phyloP scores from a whole-genome alignment of 2,888 invertebrate species.

The Dicyrtomina minuta region DNA sequence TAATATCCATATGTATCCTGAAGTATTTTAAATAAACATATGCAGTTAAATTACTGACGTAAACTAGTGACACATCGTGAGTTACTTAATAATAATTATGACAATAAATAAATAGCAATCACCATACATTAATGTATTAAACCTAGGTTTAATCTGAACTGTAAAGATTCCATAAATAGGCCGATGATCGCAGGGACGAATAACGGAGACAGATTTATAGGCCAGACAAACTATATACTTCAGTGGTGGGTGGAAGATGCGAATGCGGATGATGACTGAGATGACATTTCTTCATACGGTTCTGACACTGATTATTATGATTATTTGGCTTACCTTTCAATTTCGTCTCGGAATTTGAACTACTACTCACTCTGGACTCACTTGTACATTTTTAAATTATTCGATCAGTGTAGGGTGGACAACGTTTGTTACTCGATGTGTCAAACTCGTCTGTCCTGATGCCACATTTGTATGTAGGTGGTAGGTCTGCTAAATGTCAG shows the following conservation, averaged over 20 bases:
- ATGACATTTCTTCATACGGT: too few species aligned
- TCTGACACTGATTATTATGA: too few species aligned
- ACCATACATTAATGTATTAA: conserved; percentile 78
- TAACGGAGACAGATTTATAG: conserved; percentile 83
- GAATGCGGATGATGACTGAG: too few species aligned
- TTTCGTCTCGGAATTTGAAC: conserved; percentile 30
- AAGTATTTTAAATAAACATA: too few species aligned
- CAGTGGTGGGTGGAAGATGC: conserved; percentile 54
- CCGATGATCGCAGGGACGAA: conserved; percentile 90
- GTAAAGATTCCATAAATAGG: conserved; percentile 92
- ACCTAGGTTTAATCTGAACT: conserved; percentile 79
- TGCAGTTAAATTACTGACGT: conserved; percentile 27
- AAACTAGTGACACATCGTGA: background rate
- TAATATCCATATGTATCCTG: too few species aligned
- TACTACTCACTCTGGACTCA: too few species aligned
- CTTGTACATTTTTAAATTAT: conserved; percentile 58
- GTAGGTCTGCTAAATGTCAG: conserved; percentile 65
- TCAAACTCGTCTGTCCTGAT: conserved; percentile 92
- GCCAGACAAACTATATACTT: conserved; percentile 68
- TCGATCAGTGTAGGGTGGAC: conserved; percentile 91
- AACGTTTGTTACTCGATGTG: conserved; percentile 85
- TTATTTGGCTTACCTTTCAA: too few species aligned
- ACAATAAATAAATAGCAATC: too few species aligned
- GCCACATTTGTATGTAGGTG: conserved; percentile 95
- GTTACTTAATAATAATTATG: conserved; percentile 55